Conservation (phyloP, 2,113 vertebrate genomes). For the Hypanus sabinus region DNA sequence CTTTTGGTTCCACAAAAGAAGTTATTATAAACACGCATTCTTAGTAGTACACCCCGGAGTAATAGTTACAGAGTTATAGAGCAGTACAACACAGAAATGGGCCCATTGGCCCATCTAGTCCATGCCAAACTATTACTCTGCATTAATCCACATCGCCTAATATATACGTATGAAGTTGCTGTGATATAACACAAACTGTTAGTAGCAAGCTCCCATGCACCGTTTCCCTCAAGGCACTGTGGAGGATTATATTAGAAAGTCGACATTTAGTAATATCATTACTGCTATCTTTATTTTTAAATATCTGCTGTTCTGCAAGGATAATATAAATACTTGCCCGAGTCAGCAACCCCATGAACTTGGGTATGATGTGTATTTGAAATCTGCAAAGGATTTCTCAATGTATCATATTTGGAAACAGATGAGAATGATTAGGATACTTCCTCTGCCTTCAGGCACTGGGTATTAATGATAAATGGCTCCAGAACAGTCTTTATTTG, state of each 20-base stretch:
- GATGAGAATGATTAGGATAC: constrained; percentile 35
- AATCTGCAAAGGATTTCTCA: constrained; percentile 33
- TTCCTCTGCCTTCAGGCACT: constrained; percentile 23
- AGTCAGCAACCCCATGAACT: constrained; percentile 29
- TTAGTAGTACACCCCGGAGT: too few relatives aligned
- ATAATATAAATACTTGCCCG: background rate
- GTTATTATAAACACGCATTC: background rate
- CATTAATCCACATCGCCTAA: too few relatives aligned
- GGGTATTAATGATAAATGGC: constrained; percentile 30
- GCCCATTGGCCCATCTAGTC: too few relatives aligned
- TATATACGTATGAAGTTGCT: background rate
- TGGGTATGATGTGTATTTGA: constrained; percentile 19
- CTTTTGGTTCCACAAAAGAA: background rate
- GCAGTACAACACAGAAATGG: too few relatives aligned
- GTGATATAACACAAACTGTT: background rate
- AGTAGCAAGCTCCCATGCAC: background rate
- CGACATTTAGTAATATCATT: background rate
- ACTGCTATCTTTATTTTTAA: background rate
- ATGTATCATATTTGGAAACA: constrained; percentile 34
- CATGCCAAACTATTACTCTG: too few relatives aligned
- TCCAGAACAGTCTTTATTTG: background rate
- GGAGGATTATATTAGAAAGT: background rate
- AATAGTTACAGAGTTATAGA: background rate
- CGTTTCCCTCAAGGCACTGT: background rate
- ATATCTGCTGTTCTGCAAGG: background rate